Evolutionary conservation across 2,888 invertebrate species (phyloP), one percentile per base, ranked within the genome.

Genomic region (Harpalus rufipes): DNA sequence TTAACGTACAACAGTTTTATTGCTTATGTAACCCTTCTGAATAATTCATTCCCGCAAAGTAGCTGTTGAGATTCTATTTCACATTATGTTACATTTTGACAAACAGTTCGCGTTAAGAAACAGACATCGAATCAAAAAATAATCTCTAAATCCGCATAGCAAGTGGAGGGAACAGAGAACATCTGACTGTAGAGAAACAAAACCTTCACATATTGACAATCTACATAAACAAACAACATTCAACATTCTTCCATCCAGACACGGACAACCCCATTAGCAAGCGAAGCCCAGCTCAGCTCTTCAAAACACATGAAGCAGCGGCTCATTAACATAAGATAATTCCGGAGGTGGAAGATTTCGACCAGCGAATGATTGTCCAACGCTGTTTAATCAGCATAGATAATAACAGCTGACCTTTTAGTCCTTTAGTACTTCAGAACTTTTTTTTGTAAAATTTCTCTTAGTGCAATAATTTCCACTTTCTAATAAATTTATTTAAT

Each of bases 291-390:
- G 63, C 63, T 51, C 44, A 51, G 63, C 59, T 63, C 21, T 63
- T 63, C 63, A 63, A 63, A 63, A 63, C 63, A 63, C 25, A 63
- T 18, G 21, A 16, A 25, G 21, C 63, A 25, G 63, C 72, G 18
- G 12, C 51, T 63, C 78, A 84, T 84, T 84, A 84, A 44, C 84
- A 84, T 84, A 78, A 84, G 84, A 84, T 84, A 78, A 84, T 84
- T 78, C 39, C 44, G 58, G 44, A 79, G 78, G 78, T 82, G 51
- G 56, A 21, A 51, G 61, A 76, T 61, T 76, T 84, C 63, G 81
- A 82, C 65, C 44, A 32, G 44, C 72, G 10, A 25, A 14, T n/a
- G 72, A 72, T 84, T 78, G 78, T 76, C 65, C 44, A 56, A 14
- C 21, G 59, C 51, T 10, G 44, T 51, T 51, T 51, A 10, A 8